Evolutionary conservation across 2,888 invertebrate species (phyloP).

Genomic region (Lathronympha strigana): DNA sequence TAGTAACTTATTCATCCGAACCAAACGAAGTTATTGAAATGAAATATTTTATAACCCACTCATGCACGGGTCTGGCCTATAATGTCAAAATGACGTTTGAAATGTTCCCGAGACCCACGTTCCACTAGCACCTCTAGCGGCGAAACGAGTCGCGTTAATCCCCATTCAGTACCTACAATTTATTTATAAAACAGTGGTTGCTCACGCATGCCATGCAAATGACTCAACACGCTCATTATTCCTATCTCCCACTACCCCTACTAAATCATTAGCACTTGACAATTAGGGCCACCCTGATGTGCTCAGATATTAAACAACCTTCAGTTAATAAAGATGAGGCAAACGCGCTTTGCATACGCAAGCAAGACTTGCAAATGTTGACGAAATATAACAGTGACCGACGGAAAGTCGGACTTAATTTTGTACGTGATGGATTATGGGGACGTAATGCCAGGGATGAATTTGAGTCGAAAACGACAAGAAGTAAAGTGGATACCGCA

Average conservation of each 20-base stretch:
- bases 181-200: no score
- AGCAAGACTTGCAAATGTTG: conserved; percentile 65
- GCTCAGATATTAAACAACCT: conserved; percentile 52
- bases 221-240: conserved; percentile 19
- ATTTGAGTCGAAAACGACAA: background rate
- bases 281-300: conserved; percentile 62
- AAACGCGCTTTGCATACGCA: conserved; percentile 66
- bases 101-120: no score
- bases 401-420: conserved; percentile 60
- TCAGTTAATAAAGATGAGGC: conserved; percentile 68
- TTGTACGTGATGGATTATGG: conserved; percentile 61
- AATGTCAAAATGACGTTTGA: no score
- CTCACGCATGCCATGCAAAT: conserved; percentile 1
- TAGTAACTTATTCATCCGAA: no score
- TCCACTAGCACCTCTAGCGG: no score
- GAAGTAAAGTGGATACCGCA: background rate
- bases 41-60: no score
- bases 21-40: no score
- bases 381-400: conserved; percentile 56
- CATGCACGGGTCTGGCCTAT: no score
- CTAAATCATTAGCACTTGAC: conserved; percentile 51
- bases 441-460: conserved; percentile 8
- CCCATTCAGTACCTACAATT: no score
- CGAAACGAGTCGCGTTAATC: no score
- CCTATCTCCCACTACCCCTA: conserved; percentile 14